Percentiles rank a stretch among this genome's conserved stretches.
These are phyloP conservation scores for Sisor rabdophorus DNA, from an alignment of 2,113 vertebrate genomes.

Conservation along the genomic window DNA sequence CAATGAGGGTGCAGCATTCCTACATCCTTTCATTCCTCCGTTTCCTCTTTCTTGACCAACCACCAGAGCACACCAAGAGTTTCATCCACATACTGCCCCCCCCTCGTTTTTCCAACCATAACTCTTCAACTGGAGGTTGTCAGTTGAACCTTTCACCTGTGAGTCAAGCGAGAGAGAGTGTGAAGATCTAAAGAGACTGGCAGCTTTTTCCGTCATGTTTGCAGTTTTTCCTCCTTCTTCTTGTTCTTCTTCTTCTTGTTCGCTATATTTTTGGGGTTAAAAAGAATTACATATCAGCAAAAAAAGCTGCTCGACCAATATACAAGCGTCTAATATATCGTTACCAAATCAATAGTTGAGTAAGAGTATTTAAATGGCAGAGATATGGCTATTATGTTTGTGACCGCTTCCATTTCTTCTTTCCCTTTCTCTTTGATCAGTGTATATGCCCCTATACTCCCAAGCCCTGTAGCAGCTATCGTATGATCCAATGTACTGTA, in stretches of 20 bases:
- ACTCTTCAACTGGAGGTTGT: slow-evolving; percentile 62
- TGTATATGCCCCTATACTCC: slow-evolving; percentile 59
- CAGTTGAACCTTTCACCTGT: slow-evolving; percentile 71
- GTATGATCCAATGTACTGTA: slow-evolving; percentile 80
- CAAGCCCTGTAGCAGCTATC: slow-evolving; percentile 77
- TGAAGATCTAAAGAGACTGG: slow-evolving; percentile 64
- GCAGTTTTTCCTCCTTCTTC: slow-evolving; percentile 26
- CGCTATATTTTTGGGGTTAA: slow-evolving; percentile 52
- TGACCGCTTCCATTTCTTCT: slow-evolving; percentile 57
- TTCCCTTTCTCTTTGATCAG: slow-evolving; percentile 28
- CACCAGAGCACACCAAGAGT: slow-evolving; percentile 57
- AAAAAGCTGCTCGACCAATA: slow-evolving; percentile 76
- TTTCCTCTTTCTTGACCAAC: slow-evolving; percentile 64
- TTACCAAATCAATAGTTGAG: slow-evolving; percentile 76
- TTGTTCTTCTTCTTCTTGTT: slow-evolving; percentile 41
- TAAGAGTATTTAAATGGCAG: slow-evolving; percentile 77
- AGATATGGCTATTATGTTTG: slow-evolving; percentile 84
- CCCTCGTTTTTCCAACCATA: slow-evolving; percentile 66
- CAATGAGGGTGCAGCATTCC: slow-evolving; percentile 28
- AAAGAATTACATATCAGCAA: slow-evolving; percentile 60
- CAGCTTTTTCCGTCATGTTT: slow-evolving; percentile 68
- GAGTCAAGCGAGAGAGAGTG: slow-evolving; percentile 71
- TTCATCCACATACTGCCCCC: slow-evolving; percentile 68
- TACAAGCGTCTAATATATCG: slow-evolving; percentile 71
- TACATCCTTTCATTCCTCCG: slow-evolving; percentile 24